Conservation (phyloP, 2,797 vertebrate species). For the Acipenser transmontanus region DNA sequence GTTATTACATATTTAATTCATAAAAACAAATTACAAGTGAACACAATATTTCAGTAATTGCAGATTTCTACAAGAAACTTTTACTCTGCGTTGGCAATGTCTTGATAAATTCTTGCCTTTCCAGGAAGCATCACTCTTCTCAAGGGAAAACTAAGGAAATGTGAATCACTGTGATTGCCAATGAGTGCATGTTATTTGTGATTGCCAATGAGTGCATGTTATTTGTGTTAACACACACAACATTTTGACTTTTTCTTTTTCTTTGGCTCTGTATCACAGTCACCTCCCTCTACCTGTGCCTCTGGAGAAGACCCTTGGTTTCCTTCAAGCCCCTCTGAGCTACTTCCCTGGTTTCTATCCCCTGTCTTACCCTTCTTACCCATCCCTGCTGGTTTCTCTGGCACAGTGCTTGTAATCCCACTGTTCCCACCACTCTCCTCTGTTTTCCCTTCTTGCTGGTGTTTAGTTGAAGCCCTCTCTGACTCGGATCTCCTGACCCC, state of each 20-base stretch:
- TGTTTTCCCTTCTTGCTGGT: conserved; percentile 4
- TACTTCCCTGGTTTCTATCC: conserved; percentile 19
- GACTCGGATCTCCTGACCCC: conserved; percentile 17
- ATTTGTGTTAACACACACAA: conserved; percentile 43
- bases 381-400: not conserved
- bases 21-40: too few relatives aligned
- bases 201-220: not conserved
- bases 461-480: conserved; percentile 24
- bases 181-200: too few relatives aligned
- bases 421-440: conserved; percentile 10
- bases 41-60: too few relatives aligned
- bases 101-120: too few relatives aligned
- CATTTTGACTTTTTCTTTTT: conserved; percentile 58
- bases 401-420: conserved; percentile 4
- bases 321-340: conserved; percentile 10
- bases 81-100: too few relatives aligned
- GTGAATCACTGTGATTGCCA: too few relatives aligned
- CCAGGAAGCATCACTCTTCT: too few relatives aligned
- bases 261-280: conserved; percentile 26
- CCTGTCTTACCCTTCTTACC: conserved; percentile 4
- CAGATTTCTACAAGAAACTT: too few relatives aligned
- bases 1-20: too few relatives aligned
- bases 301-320: not conserved
- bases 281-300: not conserved
- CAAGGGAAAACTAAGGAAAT: too few relatives aligned